Base-by-base conservation (phyloP, 2,797 vertebrate species). In the Sebastes itinus region DNA sequence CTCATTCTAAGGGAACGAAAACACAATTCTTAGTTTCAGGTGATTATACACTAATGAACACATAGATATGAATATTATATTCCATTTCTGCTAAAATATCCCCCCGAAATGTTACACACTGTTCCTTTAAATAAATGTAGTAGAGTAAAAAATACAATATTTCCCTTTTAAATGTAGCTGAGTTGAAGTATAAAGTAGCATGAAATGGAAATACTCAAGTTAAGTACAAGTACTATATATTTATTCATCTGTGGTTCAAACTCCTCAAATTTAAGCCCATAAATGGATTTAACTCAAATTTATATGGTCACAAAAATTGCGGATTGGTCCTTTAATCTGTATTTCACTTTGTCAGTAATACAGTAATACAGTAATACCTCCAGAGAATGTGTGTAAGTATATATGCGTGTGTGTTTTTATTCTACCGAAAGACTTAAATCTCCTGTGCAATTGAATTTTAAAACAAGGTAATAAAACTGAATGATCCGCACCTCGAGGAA, bases 401-500 rank as follows among this genome's bases (percentile, higher is more conserved):
- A 30, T 33, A 28, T 75, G 46, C 74, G 23, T 72, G 68, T 77
- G 55, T 46, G 23, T 49, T 70, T 83, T 83, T 75, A 82, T 83
- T 88, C 69, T 54, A 71, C 68, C 42, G 73, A 85, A 87, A 81
- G 60, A 84, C 84, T 79, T 78, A 76, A 89, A 86, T 92, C 85
- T 81, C 72, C 60, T 25, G 85, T 84, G 88, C 74, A 75, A 85
- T 74, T 88, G 82, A 86, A 90, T 92, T 91, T 88, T 92, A 90
- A 92, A 85, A 79, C 82, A 88, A 84, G 81, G 71, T 76, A 91
- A 87, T 93, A 87, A 90, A 93, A 88, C 75, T 70, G 85, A 90
- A 90, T 89, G 87, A 92, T 91, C 85, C 55, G 58, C 87, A 92
- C 85, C 85, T 75, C 54, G 89, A 90, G 89, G 88, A 89, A 88